Conservation (phyloP, 2,797 vertebrate genomes). For the Neosalanx taihuensis region DNA sequence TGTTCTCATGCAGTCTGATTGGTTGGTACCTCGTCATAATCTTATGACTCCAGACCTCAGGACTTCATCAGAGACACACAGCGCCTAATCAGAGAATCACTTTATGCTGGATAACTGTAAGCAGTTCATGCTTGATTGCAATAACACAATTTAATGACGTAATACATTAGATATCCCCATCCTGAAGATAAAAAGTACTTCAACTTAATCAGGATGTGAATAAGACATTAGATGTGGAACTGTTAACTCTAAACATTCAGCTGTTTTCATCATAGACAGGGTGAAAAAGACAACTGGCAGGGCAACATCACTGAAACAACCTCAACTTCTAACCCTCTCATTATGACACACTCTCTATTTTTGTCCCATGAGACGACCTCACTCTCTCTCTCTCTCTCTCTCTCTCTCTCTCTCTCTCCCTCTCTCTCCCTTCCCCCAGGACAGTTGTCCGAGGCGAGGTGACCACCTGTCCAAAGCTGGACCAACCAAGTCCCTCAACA, state of each 20-base stretch:
- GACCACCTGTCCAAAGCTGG: conserved; percentile 58
- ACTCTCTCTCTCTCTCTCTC: neutral
- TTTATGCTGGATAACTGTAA: no score
- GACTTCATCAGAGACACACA: neutral
- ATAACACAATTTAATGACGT: no score
- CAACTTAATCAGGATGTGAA: no score
- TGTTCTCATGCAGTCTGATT: conserved; percentile 55
- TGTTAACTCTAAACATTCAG: neutral
- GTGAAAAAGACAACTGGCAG: conserved; percentile 36
- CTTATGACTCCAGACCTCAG: neutral
- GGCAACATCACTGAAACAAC: neutral
- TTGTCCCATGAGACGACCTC: neutral
- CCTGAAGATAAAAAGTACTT: no score
- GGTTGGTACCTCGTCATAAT: conserved; percentile 48
- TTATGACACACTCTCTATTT: conserved; percentile 42
- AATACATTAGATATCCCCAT: no score
- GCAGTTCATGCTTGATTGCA: no score
- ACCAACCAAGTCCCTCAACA: conserved; percentile 18
- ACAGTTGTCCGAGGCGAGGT: conserved; percentile 59
- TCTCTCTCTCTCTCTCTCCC: conserved; percentile 2
- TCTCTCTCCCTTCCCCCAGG: conserved; percentile 36
- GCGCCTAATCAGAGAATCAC: no score
- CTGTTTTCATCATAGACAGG: neutral
- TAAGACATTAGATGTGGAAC: no score
- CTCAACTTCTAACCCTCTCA: conserved; percentile 43